Evolutionary conservation across 1,140 invertebrate species (phyloP).

Genomic region (Drosophila gunungcola): DNA sequence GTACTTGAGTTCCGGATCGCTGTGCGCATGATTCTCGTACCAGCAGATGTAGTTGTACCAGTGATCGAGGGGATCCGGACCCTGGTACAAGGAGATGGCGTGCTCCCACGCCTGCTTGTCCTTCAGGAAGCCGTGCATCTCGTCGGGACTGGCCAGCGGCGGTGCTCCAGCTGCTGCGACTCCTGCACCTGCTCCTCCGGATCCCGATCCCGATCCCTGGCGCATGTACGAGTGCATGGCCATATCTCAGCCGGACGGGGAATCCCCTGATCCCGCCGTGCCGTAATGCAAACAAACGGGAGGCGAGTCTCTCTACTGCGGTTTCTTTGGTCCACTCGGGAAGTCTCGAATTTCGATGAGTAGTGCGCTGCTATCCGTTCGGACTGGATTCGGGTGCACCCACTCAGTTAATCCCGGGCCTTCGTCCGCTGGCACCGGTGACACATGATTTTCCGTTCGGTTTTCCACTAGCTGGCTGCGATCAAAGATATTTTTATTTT

Average conservation of each 20-base stretch:
- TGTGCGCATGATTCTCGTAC: constrained; percentile 95
- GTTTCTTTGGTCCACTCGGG: constrained; percentile 4
- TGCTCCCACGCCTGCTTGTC: constrained; percentile 89
- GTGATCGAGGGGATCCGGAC: constrained; percentile 93
- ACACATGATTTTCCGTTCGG: constrained; percentile 14
- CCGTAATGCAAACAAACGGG: constrained; percentile 10
- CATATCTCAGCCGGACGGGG: constrained; percentile 48
- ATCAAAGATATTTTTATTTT: constrained; percentile 32
- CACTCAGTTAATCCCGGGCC: constrained; percentile 6
- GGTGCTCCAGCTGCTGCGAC: constrained; percentile 3
- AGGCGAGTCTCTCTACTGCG: constrained; percentile 3
- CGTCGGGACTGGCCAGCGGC: constrained; percentile 57
- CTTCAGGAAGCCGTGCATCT: constrained; percentile 79
- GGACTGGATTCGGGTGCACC: not conserved
- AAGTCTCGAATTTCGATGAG: constrained; percentile 23
- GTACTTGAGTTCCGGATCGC: constrained; percentile 92
- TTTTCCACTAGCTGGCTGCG: constrained; percentile 14
- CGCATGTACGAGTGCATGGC: constrained; percentile 75
- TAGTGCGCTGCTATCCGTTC: not conserved
- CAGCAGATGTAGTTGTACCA: constrained; percentile 96
- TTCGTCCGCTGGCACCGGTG: not conserved
- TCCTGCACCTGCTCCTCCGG: constrained; percentile 21
- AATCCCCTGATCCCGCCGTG: constrained; percentile 7
- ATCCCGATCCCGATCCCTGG: constrained; percentile 36
- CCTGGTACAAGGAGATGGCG: constrained; percentile 91